These are phyloP conservation scores for Drosophila murphyi DNA, from an alignment of 1,140 invertebrate genomes.

Conservation along the genomic window DNA sequence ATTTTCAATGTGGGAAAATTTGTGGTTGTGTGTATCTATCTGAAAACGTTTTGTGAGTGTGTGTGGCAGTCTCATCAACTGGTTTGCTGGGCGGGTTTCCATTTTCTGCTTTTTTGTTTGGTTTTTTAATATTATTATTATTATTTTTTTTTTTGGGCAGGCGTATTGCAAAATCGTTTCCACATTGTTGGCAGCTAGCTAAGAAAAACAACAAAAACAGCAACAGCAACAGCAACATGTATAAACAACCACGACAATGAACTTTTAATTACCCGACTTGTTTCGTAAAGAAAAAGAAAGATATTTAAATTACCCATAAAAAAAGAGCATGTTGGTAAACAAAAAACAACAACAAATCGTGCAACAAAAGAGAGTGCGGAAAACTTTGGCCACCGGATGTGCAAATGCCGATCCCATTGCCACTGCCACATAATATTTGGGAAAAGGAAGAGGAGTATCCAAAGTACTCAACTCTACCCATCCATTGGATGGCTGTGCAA, in stretches of 20 bases:
- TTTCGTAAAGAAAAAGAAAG: slow-evolving; percentile 61
- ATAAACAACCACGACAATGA: slow-evolving; percentile 55
- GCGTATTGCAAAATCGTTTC: slow-evolving; percentile 70
- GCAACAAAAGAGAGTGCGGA: slow-evolving; percentile 35
- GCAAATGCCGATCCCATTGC: slow-evolving; percentile 19
- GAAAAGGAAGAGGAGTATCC: slow-evolving; percentile 22
- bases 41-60: slow-evolving; percentile 29
- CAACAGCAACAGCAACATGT: slow-evolving; percentile 6
- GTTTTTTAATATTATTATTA: slow-evolving; percentile 16
- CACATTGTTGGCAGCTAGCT: slow-evolving; percentile 41
- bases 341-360: background rate
- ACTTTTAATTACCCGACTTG: slow-evolving; percentile 74
- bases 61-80: slow-evolving; percentile 33
- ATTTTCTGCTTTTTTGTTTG: slow-evolving; percentile 19
- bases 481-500: slow-evolving; percentile 22
- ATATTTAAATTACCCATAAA: slow-evolving; percentile 49
- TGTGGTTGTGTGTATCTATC: slow-evolving; percentile 31
- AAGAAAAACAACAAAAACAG: slow-evolving; percentile 19
- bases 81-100: slow-evolving; percentile 44
- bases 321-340: slow-evolving; percentile 16
- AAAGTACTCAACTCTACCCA: background rate
- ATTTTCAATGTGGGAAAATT: slow-evolving; percentile 74
- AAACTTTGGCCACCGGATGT: slow-evolving; percentile 47
- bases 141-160: slow-evolving; percentile 43
- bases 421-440: background rate